phyloP scores from a whole-genome alignment of 2,888 invertebrate species.

The Candidula unifasciata region DNA sequence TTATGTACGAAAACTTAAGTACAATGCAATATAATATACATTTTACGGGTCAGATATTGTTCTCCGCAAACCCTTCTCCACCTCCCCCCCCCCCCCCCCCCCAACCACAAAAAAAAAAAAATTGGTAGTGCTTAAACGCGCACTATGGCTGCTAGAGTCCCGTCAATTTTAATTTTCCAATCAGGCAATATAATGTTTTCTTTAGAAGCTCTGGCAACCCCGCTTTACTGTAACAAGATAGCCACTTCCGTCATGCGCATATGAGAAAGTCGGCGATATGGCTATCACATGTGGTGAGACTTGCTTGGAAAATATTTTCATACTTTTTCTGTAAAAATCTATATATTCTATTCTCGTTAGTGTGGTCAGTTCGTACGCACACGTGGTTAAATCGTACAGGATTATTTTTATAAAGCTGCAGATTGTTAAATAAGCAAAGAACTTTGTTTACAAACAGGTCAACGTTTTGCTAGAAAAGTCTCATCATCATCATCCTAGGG shows the following conservation, averaged over 20 bases:
- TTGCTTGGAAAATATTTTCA: not conserved
- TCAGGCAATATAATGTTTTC: too few relatives aligned
- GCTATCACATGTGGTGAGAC: slow-evolving; percentile 21
- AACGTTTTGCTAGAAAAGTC: not conserved
- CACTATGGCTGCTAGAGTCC: too few relatives aligned
- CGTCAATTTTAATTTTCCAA: too few relatives aligned
- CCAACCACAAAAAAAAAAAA: too few relatives aligned
- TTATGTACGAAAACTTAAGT: too few relatives aligned
- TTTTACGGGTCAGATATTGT: too few relatives aligned
- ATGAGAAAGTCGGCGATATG: not conserved
- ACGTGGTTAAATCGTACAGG: not conserved
- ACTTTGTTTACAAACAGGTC: slow-evolving; percentile 4
- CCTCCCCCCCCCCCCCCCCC: too few relatives aligned
- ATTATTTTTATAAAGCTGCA: not conserved
- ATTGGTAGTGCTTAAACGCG: too few relatives aligned
- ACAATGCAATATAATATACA: too few relatives aligned
- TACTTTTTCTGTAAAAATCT: not conserved
- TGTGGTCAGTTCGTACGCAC: not conserved
- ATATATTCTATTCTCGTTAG: not conserved
- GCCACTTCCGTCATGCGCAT: slow-evolving; percentile 12
- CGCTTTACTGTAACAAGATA: not conserved
- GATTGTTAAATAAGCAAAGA: not conserved
- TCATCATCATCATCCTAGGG: not conserved
- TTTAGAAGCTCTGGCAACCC: not conserved
- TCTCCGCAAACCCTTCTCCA: too few relatives aligned